These are phyloP conservation scores for Odontocerum albicorne DNA, from an alignment of 2,888 invertebrate genomes.

Conservation along the genomic window DNA sequence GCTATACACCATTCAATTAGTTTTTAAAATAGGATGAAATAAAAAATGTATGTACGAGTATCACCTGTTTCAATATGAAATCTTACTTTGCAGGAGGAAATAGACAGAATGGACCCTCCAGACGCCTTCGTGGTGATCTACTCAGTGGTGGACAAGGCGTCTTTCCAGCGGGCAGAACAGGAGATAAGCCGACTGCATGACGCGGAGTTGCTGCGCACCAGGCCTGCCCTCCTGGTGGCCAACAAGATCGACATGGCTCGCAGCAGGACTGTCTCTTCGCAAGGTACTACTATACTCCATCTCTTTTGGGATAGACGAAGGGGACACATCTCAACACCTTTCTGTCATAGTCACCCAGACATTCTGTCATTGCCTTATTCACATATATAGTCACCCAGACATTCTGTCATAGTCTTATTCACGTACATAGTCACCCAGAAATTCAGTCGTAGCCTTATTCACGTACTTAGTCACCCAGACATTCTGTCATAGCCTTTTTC, in stretches of 20 bases:
- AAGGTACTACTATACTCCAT: too few species aligned
- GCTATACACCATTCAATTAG: too few species aligned
- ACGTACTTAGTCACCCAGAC: too few species aligned
- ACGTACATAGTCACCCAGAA: too few species aligned
- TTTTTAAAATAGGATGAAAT: too few species aligned
- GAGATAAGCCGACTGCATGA: conserved; percentile 78
- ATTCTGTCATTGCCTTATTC: not conserved
- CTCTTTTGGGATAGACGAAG: too few species aligned
- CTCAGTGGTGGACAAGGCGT: conserved; percentile 89
- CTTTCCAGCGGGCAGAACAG: conserved; percentile 81
- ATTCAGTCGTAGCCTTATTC: too few species aligned
- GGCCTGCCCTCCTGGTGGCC: conserved; percentile 84
- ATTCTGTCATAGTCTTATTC: too few species aligned
- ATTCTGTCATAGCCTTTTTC: too few species aligned
- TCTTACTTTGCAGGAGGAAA: conserved; percentile 69
- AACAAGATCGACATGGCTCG: conserved; percentile 94
- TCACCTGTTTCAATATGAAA: too few species aligned
- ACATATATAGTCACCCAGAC: too few species aligned
- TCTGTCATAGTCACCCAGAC: not conserved
- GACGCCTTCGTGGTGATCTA: conserved; percentile 89
- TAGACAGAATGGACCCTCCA: conserved; percentile 69
- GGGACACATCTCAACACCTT: not conserved
- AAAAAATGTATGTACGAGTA: too few species aligned
- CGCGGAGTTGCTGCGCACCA: conserved; percentile 71
- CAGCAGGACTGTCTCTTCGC: conserved; percentile 83